Evolutionary conservation across 2,113 vertebrate species (phyloP), one percentile per base, ranked within the genome.

Genomic region (Taxidea taxus): DNA sequence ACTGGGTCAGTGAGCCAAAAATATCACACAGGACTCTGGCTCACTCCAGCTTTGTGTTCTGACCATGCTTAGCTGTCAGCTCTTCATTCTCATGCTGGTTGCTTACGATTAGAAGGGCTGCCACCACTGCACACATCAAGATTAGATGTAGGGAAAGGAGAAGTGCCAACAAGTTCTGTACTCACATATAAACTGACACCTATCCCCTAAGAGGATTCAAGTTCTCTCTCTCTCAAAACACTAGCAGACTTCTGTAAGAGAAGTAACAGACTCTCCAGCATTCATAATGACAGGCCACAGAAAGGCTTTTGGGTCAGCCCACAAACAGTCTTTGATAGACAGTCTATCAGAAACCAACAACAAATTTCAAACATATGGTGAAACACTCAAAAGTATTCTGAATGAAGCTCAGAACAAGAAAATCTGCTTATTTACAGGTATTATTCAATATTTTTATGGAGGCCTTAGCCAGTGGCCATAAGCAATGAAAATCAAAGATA

Each of bases 401-500:
- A 91, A 44, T 72, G 74, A 91, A 96, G 23, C 51, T 92, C 18
- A 72, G 5, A 78, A 66, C 21, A 74, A 87, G 44, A 64, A 64
- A 86, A 90, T 70, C 66, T 49, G 47, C 60, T 87, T 75, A 62
- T 49, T 81, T 83, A 84, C 23, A 54, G 9, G 4, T 91, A 56
- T 75, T 85, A 39, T 84, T 81, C 49, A 81, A 12, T 56, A 75
- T 18, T 91, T 88, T 68, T 64, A 84, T 62, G 64, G 6, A 81
- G 3, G 7, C 56, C 54, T 4, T 60, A 68, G 60, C 7, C 78
- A 66, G 37, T 64, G 58, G 7, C 39, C 34, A 66, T 7, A 60
- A 81, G 84, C 66, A 42, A 89, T 74, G 51, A 92, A 90, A 83
- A 75, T 47, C 42, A 66, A 89, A 93, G 13, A 34, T 8, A 94